Evolutionary conservation across 2,797 vertebrate genomes (phyloP).

Genomic region (Corythornis leucogaster): DNA sequence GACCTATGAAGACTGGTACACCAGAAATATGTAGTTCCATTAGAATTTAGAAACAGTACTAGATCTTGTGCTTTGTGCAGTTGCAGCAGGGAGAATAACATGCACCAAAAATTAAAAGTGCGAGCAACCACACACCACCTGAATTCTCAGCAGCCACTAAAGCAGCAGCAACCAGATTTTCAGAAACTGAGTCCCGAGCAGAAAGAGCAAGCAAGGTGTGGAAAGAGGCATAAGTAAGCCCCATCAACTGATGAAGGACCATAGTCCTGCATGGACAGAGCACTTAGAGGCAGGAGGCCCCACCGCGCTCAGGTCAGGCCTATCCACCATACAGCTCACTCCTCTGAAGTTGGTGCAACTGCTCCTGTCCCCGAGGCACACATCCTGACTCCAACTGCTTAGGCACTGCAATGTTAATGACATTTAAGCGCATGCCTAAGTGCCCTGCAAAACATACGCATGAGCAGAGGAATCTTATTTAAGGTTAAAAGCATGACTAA

Average conservation of each 20-base stretch:
- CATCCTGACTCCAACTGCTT: neutral
- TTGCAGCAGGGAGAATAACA: neutral
- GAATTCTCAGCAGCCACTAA: neutral
- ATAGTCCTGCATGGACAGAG: fast-evolving
- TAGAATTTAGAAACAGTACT: neutral
- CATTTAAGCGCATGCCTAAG: neutral
- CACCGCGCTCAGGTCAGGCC: fast-evolving
- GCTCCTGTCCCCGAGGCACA: neutral
- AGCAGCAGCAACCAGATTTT: neutral
- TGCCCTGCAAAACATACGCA: neutral
- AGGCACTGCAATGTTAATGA: neutral
- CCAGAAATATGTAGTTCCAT: neutral
- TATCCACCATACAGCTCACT: fast-evolving
- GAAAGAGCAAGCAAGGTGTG: neutral
- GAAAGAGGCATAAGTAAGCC: neutral
- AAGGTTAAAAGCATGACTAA: constrained; percentile 47
- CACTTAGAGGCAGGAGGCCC: neutral
- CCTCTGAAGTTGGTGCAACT: neutral
- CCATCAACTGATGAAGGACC: neutral
- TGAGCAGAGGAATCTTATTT: neutral
- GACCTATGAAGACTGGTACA: neutral
- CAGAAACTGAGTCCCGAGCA: neutral
- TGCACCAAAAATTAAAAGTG: neutral
- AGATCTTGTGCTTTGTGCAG: neutral
- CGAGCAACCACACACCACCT: neutral